Evolutionary conservation across 2,797 vertebrate genomes (phyloP).

Genomic region (Taenioides sp.): DNA sequence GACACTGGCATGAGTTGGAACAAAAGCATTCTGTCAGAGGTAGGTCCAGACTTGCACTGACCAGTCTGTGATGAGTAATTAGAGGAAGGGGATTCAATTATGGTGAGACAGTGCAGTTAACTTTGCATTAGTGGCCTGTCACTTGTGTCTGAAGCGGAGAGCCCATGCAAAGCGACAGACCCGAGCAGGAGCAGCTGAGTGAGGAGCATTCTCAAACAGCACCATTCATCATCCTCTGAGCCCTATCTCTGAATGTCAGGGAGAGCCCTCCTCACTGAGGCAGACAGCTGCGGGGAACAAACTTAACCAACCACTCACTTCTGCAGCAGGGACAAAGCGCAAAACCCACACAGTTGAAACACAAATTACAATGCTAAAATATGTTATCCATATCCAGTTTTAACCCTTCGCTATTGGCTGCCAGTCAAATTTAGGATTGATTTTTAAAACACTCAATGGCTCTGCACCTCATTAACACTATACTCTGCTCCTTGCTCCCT

Average conservation of each 20-base stretch:
- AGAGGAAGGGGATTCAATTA: conserved; percentile 51
- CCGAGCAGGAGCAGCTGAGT: conserved; percentile 42
- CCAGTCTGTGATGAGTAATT: conserved; percentile 50
- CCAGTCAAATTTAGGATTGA: no score
- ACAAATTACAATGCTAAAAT: background rate
- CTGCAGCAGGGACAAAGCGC: conserved; percentile 30
- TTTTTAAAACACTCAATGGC: no score
- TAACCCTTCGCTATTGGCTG: no score
- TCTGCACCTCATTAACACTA: no score
- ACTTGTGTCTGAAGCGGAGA: conserved; percentile 22
- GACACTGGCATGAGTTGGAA: conserved; percentile 20
- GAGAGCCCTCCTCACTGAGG: conserved; percentile 52
- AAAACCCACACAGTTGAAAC: conserved; percentile 11
- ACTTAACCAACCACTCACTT: conserved; percentile 48
- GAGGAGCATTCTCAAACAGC: conserved; percentile 58
- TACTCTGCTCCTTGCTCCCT: no score
- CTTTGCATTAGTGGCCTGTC: conserved; percentile 48
- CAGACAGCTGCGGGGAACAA: conserved; percentile 44
- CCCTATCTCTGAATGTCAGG: conserved; percentile 59
- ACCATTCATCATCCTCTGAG: conserved; percentile 70
- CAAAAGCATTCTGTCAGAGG: conserved; percentile 41
- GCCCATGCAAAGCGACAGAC: conserved; percentile 33
- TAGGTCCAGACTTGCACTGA: conserved; percentile 42
- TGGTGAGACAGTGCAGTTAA: conserved; percentile 47
- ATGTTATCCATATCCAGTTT: background rate